Evolutionary conservation across 2,888 invertebrate species (phyloP).

Genomic region (Euclidia mi): DNA sequence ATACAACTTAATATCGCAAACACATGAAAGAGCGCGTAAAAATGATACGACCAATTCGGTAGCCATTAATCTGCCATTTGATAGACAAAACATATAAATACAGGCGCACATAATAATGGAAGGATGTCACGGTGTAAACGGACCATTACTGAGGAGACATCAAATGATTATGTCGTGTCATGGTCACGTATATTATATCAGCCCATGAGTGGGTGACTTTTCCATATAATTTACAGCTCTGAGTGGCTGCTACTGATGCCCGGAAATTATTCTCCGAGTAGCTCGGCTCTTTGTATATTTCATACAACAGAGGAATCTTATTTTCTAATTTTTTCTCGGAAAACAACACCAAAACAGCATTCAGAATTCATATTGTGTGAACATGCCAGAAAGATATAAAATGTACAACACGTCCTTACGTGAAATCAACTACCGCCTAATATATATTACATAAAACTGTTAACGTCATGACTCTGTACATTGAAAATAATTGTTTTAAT

Average conservation of each 20-base stretch:
- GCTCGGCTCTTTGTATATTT: constrained; percentile 53
- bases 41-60: constrained; percentile 20
- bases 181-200: constrained; percentile 47
- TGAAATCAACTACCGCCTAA: too few species aligned
- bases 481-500: too few species aligned
- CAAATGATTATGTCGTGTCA: constrained; percentile 54
- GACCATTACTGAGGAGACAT: constrained; percentile 52
- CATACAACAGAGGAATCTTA: constrained; percentile 42
- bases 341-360: constrained; percentile 26
- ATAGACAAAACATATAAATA: constrained; percentile 43
- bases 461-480: too few species aligned
- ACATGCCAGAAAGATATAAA: constrained; percentile 12
- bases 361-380: constrained; percentile 21
- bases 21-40: constrained; percentile 12
- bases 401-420: too few species aligned
- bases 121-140: constrained; percentile 46
- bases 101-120: constrained; percentile 35
- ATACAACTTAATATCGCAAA: too few species aligned
- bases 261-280: constrained; percentile 76
- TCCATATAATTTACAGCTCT: constrained; percentile 62
- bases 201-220: constrained; percentile 55
- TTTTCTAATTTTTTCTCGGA: constrained; percentile 39
- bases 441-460: too few species aligned
- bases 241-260: constrained; percentile 65
- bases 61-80: constrained; percentile 34